These are phyloP conservation scores for Dryadula phaetusa DNA, from an alignment of 2,888 invertebrate genomes.

Conservation along the genomic window DNA sequence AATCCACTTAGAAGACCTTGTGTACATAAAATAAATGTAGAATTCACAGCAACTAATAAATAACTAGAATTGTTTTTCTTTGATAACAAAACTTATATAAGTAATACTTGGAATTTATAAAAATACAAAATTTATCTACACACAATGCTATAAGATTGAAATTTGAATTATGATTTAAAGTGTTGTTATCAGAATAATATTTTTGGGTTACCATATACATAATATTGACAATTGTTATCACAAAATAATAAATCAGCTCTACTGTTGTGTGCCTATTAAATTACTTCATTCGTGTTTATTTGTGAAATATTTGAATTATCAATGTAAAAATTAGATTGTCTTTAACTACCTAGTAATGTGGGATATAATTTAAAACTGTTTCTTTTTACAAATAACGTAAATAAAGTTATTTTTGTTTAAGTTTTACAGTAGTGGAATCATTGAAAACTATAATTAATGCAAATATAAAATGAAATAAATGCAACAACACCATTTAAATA, in stretches of 20 bases:
- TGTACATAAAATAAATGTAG: neutral
- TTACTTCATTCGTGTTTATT: too few species aligned
- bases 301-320: too few species aligned
- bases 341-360: too few species aligned
- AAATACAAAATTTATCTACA: neutral
- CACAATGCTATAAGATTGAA: neutral
- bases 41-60: neutral
- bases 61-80: neutral
- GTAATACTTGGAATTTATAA: neutral
- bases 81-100: neutral
- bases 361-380: too few species aligned
- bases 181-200: neutral
- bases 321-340: too few species aligned
- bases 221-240: slow-evolving; percentile 4
- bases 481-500: too few species aligned
- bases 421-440: too few species aligned
- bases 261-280: neutral
- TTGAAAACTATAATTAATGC: neutral
- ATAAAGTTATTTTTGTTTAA: too few species aligned
- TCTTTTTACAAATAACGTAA: too few species aligned
- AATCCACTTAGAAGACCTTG: slow-evolving; percentile 2
- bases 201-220: neutral
- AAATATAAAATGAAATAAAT: neutral
- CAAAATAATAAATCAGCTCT: neutral
- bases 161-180: neutral